A percentile compares a stretch with the other conserved stretches of the same genome.
Evolutionary conservation across 2,797 vertebrate genomes (phyloP).

Genomic region (Rhincodon typus): DNA sequence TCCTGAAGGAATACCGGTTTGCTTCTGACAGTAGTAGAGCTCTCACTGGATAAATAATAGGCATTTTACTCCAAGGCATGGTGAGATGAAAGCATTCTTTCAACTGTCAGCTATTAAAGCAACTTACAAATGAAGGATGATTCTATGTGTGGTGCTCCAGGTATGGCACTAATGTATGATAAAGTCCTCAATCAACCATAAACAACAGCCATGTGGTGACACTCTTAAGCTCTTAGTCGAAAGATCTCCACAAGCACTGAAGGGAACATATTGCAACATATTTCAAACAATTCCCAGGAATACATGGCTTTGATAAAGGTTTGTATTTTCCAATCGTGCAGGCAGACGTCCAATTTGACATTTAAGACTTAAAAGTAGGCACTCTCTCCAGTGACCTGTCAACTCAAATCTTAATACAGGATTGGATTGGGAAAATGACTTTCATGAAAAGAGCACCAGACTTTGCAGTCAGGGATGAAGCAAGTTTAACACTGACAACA

Average conservation of each 20-base stretch:
- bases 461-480: background rate
- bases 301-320: background rate
- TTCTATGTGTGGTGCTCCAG: background rate
- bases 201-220: background rate
- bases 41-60: slow-evolving; percentile 7
- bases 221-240: background rate
- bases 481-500: background rate
- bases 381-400: background rate
- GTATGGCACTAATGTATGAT: background rate
- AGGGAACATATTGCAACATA: background rate
- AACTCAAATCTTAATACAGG: background rate
- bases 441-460: background rate
- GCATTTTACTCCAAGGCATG: background rate
- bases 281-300: background rate
- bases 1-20: background rate
- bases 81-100: background rate
- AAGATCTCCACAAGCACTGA: background rate
- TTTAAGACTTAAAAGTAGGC: background rate
- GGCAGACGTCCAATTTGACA: background rate
- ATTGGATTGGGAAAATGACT: background rate
- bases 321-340: background rate
- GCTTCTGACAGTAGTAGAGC: background rate
- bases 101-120: background rate
- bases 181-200: background rate
- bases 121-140: background rate